phyloP scores from a whole-genome alignment of 2,888 invertebrate species.

The Meandrusa payeni region DNA sequence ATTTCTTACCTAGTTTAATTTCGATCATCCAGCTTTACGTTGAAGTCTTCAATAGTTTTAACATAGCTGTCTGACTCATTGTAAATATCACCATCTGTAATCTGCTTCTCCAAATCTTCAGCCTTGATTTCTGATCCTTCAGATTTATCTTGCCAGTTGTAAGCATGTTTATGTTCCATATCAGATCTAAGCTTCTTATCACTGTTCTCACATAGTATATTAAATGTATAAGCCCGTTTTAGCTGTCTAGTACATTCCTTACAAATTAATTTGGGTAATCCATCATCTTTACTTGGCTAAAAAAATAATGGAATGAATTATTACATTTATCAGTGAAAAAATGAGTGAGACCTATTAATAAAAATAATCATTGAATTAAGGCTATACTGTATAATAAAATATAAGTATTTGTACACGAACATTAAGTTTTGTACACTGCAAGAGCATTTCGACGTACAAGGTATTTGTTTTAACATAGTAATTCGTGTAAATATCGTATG shows the following conservation, averaged over 20 bases:
- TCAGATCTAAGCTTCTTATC: slow-evolving; percentile 47
- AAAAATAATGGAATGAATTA: too few species aligned
- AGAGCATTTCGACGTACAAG: slow-evolving; percentile 60
- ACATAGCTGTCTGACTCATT: slow-evolving; percentile 3
- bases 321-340: not conserved
- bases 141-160: not conserved
- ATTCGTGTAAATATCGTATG: slow-evolving; percentile 60
- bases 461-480: slow-evolving; percentile 56
- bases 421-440: slow-evolving; percentile 60
- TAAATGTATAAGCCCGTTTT: slow-evolving; percentile 58
- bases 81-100: slow-evolving; percentile 16
- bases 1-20: slow-evolving; percentile 46
- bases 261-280: slow-evolving; percentile 61
- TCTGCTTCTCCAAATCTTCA: slow-evolving; percentile 17
- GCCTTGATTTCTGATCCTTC: slow-evolving; percentile 18
- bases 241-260: slow-evolving; percentile 62
- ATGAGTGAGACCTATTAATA: not conserved
- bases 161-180: slow-evolving; percentile 30
- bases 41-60: slow-evolving; percentile 11
- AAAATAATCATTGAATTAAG: not conserved
- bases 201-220: slow-evolving; percentile 58
- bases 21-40: slow-evolving; percentile 30
- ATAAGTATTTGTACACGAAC: slow-evolving; percentile 33
- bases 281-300: slow-evolving; percentile 56
- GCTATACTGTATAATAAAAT: too few species aligned